phyloP scores from a whole-genome alignment of 2,113 vertebrate species.

The Dromiciops gliroides region DNA sequence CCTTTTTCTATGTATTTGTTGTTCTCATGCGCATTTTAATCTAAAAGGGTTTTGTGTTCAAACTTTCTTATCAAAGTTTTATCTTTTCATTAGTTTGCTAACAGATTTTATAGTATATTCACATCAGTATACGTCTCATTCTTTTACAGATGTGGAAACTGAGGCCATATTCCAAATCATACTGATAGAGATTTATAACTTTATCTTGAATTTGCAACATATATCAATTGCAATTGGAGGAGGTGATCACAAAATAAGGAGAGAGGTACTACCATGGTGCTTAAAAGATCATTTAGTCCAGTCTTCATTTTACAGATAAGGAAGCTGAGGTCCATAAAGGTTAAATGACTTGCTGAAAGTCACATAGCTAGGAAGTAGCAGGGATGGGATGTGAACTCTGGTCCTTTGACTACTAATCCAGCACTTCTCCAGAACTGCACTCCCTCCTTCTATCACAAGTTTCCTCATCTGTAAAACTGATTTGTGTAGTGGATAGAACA shows the following conservation, averaged over 20 bases:
- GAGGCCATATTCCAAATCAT: conserved; percentile 27
- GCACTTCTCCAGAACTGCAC: neutral
- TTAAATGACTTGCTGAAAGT: neutral
- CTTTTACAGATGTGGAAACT: conserved; percentile 5
- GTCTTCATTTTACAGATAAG: neutral
- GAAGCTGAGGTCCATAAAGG: neutral
- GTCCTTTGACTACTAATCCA: neutral
- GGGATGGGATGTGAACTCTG: neutral
- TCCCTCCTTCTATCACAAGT: neutral
- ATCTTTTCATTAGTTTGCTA: conserved; percentile 15
- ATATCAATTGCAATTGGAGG: conserved; percentile 14
- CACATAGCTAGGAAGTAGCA: neutral
- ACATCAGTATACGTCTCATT: neutral
- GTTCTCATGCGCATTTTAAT: conserved; percentile 53
- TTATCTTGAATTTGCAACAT: conserved; percentile 34
- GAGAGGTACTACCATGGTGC: neutral
- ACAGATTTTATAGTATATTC: conserved; percentile 12
- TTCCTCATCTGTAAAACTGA: neutral
- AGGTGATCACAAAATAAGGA: neutral
- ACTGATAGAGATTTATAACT: conserved; percentile 37
- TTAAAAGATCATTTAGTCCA: neutral
- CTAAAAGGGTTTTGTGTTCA: conserved; percentile 13
- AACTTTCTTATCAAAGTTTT: conserved; percentile 22
- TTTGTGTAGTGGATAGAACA: neutral
- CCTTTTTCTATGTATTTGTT: conserved; percentile 49